Percentiles rank a stretch among this genome's conserved stretches.
phyloP scores from a whole-genome alignment of 2,888 invertebrate species.

The Zygogramma bicolorata region DNA sequence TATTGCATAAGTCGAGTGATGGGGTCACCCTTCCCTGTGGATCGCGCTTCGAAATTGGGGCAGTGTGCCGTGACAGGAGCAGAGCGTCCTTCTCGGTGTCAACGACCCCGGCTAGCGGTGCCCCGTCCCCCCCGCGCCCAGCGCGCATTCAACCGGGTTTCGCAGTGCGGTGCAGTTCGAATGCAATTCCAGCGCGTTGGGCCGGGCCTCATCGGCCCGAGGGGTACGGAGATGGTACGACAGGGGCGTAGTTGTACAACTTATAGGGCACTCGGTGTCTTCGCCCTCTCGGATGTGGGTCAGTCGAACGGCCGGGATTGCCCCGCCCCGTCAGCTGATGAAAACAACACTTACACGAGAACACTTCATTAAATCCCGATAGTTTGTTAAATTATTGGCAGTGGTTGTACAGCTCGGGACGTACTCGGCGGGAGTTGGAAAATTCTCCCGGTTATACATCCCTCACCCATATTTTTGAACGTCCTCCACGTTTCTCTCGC shows the following conservation, averaged over 20 bases:
- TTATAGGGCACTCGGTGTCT: conserved; percentile 52
- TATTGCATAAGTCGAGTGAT: conserved; percentile 49
- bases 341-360: conserved; percentile 47
- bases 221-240: conserved; percentile 33
- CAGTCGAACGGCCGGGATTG: conserved; percentile 54
- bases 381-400: conserved; percentile 59
- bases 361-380: conserved; percentile 50
- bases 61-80: conserved; percentile 60
- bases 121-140: conserved; percentile 48
- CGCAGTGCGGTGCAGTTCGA: conserved; percentile 49
- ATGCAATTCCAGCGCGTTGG: conserved; percentile 29
- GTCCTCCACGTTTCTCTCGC: conserved; percentile 11
- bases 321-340: conserved; percentile 55
- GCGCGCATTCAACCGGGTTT: conserved; percentile 52
- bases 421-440: conserved; percentile 39
- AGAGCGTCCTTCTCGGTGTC: conserved; percentile 47
- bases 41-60: conserved; percentile 59
- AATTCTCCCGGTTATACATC: conserved; percentile 35
- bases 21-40: conserved; percentile 51
- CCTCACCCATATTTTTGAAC: conserved; percentile 33
- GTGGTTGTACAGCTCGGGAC: conserved; percentile 62
- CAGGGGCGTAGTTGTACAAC: conserved; percentile 42
- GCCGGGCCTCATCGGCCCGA: conserved; percentile 17
- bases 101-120: conserved; percentile 44
- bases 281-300: conserved; percentile 59